Base-by-base conservation (phyloP, 1,140 invertebrate genomes). In the Neodiprion fabricii region DNA sequence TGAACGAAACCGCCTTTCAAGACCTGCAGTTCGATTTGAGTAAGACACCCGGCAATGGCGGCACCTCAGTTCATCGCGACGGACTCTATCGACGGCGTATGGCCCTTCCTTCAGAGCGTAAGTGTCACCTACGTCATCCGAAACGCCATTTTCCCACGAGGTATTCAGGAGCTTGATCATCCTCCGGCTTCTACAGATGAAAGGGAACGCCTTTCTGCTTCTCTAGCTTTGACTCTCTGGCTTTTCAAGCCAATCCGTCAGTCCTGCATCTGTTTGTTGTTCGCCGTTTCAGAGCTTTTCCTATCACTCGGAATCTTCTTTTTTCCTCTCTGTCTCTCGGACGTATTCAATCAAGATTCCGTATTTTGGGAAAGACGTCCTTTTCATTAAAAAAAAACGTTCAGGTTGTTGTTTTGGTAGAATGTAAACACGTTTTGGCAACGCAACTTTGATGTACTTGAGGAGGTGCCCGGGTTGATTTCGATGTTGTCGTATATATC, bases 51-150 rank as follows among this genome's bases (percentile, higher is more conserved):
- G 28, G 28, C 9, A 12, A 28, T 83, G 82, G 74, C 76, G 68
- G 78, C 78, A 47, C 72, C 77, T 17, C 77, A 84, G 40, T 75
- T 84, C 53, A 80, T 82, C 50, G 74, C 79, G 28, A 81, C 80
- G 40, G 81, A 85, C 71, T 77, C 79, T 69, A 86, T 88, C 70
- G 83, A 87, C 74, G 83, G 86, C 73, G 77, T 88, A 61, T 85
- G 85, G 81, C 83, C 85, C n/a, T 88, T 87, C 74, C 72, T 88
- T 47, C 85, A 86, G 73, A 87, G 82, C 72, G 86, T 88, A 77
- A 86, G 85, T 85, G 74, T 17, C 17, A 17, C 40, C 40, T 47
- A 48, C 3, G 48, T 40, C 28, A 40, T 5, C 28, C 28, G 28
- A 40, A 40, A 40, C 28, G 28, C 28, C 28, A 40, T 40, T 40